These are phyloP conservation scores for Lagenorhynchus albirostris DNA, from an alignment of 2,113 vertebrate genomes.

Conservation along the genomic window DNA sequence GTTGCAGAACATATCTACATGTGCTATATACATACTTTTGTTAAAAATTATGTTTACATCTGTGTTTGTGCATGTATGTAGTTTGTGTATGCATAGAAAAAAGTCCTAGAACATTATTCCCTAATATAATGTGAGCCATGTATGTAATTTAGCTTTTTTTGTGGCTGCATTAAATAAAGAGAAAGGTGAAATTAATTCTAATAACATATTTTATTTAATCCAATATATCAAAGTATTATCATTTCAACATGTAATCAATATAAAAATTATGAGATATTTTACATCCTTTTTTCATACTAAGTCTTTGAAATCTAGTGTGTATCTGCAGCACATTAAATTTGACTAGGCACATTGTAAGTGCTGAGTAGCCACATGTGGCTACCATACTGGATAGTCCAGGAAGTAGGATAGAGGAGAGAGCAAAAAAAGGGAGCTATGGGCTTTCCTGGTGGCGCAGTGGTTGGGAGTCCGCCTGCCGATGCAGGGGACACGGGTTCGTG, in stretches of 20 bases:
- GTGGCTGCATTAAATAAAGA: not conserved
- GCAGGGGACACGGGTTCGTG: no score
- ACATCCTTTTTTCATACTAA: not conserved
- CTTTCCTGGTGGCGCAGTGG: no score
- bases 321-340: not conserved
- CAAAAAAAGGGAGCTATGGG: not conserved
- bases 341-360: not conserved
- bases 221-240: not conserved
- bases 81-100: not conserved
- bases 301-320: not conserved
- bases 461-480: no score
- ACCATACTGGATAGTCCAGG: not conserved
- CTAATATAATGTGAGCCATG: not conserved
- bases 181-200: conserved; percentile 1
- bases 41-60: not conserved
- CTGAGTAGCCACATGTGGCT: not conserved
- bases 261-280: not conserved
- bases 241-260: not conserved
- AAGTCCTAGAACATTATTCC: not conserved
- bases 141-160: not conserved
- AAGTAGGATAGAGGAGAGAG: not conserved
- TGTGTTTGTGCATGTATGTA: not conserved
- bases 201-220: not conserved
- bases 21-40: not conserved
- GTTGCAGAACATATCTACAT: not conserved